Base-by-base conservation (phyloP, 1,140 invertebrate species). In the Lepidurus packardi region DNA sequence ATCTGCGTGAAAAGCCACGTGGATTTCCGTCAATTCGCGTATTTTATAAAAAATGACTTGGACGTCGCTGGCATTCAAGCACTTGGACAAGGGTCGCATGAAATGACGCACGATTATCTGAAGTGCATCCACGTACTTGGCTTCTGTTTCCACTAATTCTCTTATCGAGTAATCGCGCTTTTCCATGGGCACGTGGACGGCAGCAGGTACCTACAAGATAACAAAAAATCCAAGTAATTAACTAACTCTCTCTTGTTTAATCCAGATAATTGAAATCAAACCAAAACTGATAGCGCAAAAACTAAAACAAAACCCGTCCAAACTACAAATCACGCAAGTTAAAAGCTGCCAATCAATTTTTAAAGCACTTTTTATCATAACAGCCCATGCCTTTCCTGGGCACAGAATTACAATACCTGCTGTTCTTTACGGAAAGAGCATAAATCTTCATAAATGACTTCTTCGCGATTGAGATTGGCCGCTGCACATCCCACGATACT, bases 121-220 rank as follows among this genome's bases (percentile, higher is more conserved):
- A 21, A 99, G 87, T 47, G 97, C 97, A 81, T 97, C 94, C 24
- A 98, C 91, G 84, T 98, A 99, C 86, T 98, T 98, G 80, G 92
- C 93, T 86, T 99, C 97, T 0, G 97, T 99, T 85, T 98, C 96
- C 13, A 98, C 89, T 6, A 99, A 87, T 85, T 99, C 97, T 82
- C 95, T 92, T 80, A 99, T 93, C 75, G 97, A 96, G 84, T 96
- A 96, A 86, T 98, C 96, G 79, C 96, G 87, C 85, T 98, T 98
- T 84, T 95, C 94, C 43, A 83, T 79, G 10, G 82, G 82, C 53
- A 65, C 53, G 16, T 65, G 53, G 21, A 65, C 13, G 13, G 53
- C 3, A 2, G 53, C 53, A 16, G 21, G 16, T 65, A 16, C 53
- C 34, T 34, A 34, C 34, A 34, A 34, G 34, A 34, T 34, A 34